A percentile compares a stretch with the other conserved stretches of the same genome.
phyloP scores from a whole-genome alignment of 2,888 invertebrate species.

The Dusona sp. region DNA sequence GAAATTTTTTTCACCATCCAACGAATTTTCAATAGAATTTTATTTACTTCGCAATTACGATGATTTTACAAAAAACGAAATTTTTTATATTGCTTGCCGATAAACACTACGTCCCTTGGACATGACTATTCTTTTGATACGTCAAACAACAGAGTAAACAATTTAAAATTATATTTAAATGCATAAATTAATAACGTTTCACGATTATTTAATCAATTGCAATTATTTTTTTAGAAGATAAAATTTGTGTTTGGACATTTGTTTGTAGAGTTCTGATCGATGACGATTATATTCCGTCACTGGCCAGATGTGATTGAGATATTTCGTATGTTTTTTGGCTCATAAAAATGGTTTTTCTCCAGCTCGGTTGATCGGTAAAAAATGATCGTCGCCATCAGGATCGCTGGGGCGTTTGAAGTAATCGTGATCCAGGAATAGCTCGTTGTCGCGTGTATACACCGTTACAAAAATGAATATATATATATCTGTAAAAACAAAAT shows the following conservation, averaged over 20 bases:
- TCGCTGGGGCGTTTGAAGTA: background rate
- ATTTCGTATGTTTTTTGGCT: slow-evolving; percentile 23
- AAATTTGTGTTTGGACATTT: background rate
- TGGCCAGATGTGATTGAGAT: slow-evolving; percentile 9
- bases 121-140: background rate
- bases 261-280: background rate
- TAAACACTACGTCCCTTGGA: background rate
- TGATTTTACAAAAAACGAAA: background rate
- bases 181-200: background rate
- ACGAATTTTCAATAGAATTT: background rate
- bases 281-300: background rate
- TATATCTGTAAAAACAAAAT: slow-evolving; percentile 60
- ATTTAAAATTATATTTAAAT: background rate
- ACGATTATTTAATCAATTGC: background rate
- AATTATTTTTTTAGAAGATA: background rate
- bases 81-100: background rate
- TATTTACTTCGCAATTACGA: background rate
- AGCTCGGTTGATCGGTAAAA: background rate
- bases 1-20: slow-evolving; percentile 33
- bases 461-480: slow-evolving; percentile 12
- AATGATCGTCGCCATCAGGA: slow-evolving; percentile 14
- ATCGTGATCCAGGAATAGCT: slow-evolving; percentile 26
- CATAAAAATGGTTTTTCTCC: slow-evolving; percentile 18
- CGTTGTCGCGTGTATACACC: slow-evolving; percentile 10
- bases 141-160: background rate